Evolutionary conservation across 2,113 vertebrate genomes (phyloP), one percentile per base, ranked within the genome.

Genomic region (Vulpes vulpes): DNA sequence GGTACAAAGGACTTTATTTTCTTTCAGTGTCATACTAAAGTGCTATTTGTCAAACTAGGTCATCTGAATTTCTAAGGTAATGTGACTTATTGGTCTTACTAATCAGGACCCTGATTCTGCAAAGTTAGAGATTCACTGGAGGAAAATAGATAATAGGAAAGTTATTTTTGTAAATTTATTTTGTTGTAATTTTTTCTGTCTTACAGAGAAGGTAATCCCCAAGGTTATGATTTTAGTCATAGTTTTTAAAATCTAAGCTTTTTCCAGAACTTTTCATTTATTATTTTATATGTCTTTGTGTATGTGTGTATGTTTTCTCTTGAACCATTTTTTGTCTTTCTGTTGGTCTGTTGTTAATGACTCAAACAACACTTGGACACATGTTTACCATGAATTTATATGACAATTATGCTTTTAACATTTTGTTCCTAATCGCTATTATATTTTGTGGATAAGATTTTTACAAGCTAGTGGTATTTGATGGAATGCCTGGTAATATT

Each of bases 391-490:
- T n/a, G 8, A 55, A 84, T 78, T 96, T 53, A 35, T 83, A 76
- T 62, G 43, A 88, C 6, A 81, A 12, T 69, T 74, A 53, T 23
- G n/a, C 27, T 92, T 88, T 73, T 79, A 89, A 73, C 22, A 78
- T 85, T 97, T 81, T 90, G 27, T 74, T 91, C 62, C 92, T 83
- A 16, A 93, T 82, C 7, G 16, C 14, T 91, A 25, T 85, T 94
- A 43, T 60, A 94, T 59, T 88, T 97, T 86, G 38, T 73, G 64
- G 38, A 20, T 8, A 96, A 78, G 20, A 57, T 27, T 57, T 65
- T 95, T 95, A 73, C 49, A 60, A 93, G 69, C 17, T 94, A 57
- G 74, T n/a, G 65, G 20, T 93, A 74, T 91, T 94, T 73, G 89
- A 92, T 93, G 65, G 88, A 83, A 84, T 91, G 17, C n/a, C 91